Evolutionary conservation across 64 coral and sea anemone genomes (phyloP), one percentile per base, ranked within the genome.

Genomic region (Montipora efflorescens): DNA sequence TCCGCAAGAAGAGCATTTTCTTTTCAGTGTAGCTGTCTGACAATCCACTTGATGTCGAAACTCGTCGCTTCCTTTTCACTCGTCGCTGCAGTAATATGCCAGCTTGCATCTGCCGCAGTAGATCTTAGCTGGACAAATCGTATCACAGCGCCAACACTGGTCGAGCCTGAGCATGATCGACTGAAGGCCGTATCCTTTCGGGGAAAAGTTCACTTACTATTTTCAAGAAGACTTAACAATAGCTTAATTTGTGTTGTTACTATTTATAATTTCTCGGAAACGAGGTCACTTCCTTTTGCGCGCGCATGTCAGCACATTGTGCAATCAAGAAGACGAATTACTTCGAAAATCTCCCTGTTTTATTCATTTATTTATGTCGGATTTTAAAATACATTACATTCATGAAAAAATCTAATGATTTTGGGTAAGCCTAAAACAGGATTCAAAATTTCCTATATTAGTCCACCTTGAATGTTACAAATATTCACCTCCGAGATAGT

Each of bases 31-130:
- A 58, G 81, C 90, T 0, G 81, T 80, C 70, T 92, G 62, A 43
- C 94, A 95, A 46, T 95, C 94, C 10, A 87, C 89, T 52, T 79
- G 84, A 48, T 95, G 94, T 53, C 94, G 59, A 58, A 79, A 95
- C 78, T 88, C 19, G 36, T 95, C 90, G 9, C 55, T 79, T 10
- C 79, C 47, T 25, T 69, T 59, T 48, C 94, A 95, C 12, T 82
- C 11, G 36, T 83, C 73, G 66, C 90, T 88, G 55, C 94, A 95
- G 59, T 96, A 96, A 21, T 62, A 88, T 5, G 94, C 90, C 44
- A 92, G 74, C 19, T 36, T 59, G 81, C 81, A 84, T 84, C 15
- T 67, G 47, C 57, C 61, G 88, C 94, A 96, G 44, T 18, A 46
- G 3, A 83, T 47, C 43, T 82, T 84, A 15, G 49, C 8, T 16